A percentile compares a stretch with the other conserved stretches of the same genome.
These are phyloP conservation scores for Loris lydekkerianus DNA, from an alignment of 2,797 vertebrate species.

Conservation along the genomic window DNA sequence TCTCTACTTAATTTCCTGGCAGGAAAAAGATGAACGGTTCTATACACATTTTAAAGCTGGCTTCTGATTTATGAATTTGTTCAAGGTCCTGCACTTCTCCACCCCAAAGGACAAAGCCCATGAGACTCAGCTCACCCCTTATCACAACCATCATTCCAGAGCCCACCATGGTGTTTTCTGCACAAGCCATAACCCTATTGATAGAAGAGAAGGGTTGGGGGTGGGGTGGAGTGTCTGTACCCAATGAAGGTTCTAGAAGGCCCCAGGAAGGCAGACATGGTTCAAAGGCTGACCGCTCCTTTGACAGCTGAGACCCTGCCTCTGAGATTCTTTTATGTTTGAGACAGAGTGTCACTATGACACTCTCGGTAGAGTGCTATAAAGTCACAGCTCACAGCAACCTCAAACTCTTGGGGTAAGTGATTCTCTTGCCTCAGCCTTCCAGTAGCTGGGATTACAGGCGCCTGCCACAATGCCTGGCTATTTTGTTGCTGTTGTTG, in stretches of 20 bases:
- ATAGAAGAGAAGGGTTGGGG: fast-evolving
- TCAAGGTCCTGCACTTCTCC: too few relatives aligned
- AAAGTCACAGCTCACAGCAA: too few relatives aligned
- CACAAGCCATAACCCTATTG: neutral
- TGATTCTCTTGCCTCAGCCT: too few relatives aligned
- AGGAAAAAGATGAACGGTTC: neutral
- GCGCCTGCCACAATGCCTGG: too few relatives aligned
- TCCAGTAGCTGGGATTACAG: too few relatives aligned
- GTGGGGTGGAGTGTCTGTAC: fast-evolving
- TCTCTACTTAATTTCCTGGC: neutral
- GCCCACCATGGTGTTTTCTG: neutral
- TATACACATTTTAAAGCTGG: neutral
- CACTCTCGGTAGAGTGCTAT: too few relatives aligned
- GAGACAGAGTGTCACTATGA: too few relatives aligned
- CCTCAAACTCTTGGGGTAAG: too few relatives aligned
- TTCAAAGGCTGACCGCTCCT: too few relatives aligned
- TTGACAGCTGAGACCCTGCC: neutral
- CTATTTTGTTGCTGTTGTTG: too few relatives aligned
- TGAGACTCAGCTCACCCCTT: fast-evolving
- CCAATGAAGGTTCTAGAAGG: neutral
- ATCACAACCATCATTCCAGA: neutral
- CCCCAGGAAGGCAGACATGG: neutral
- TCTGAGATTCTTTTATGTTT: neutral
- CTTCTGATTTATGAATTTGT: neutral
- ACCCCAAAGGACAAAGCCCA: neutral